phyloP scores from a whole-genome alignment of 2,113 vertebrate genomes.

The Osmerus eperlanus region DNA sequence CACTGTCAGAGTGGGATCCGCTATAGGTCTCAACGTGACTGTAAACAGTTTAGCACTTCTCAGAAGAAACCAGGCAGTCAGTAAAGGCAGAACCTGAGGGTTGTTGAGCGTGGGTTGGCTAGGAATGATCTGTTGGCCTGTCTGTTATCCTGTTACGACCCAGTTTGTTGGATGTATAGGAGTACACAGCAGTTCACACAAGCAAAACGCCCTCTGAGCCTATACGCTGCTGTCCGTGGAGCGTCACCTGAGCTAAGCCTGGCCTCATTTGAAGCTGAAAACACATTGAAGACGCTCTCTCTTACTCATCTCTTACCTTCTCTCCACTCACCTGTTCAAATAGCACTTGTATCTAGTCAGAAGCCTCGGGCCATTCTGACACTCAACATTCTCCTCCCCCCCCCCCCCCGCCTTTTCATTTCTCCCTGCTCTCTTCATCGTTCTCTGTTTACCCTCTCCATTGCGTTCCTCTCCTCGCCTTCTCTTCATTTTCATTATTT shows the following conservation, averaged over 20 bases:
- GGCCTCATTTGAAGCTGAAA: too few relatives aligned
- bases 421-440: neutral
- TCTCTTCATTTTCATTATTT: neutral
- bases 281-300: neutral
- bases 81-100: too few relatives aligned
- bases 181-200: too few relatives aligned
- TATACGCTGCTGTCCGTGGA: too few relatives aligned
- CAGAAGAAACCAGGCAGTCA: too few relatives aligned
- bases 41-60: too few relatives aligned
- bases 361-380: neutral
- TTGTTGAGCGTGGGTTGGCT: too few relatives aligned
- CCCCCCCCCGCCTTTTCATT: neutral
- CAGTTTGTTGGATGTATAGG: too few relatives aligned
- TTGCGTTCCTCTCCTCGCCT: neutral
- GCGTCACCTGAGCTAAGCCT: too few relatives aligned
- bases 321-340: neutral
- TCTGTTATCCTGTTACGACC: too few relatives aligned
- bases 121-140: too few relatives aligned
- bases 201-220: too few relatives aligned
- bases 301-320: neutral
- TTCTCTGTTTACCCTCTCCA: neutral
- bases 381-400: neutral
- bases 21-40: neutral
- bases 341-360: neutral
- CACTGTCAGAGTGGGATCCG: slow-evolving; percentile 7